phyloP scores from a whole-genome alignment of 2,888 invertebrate genomes.

The Erpobdella octoculata region DNA sequence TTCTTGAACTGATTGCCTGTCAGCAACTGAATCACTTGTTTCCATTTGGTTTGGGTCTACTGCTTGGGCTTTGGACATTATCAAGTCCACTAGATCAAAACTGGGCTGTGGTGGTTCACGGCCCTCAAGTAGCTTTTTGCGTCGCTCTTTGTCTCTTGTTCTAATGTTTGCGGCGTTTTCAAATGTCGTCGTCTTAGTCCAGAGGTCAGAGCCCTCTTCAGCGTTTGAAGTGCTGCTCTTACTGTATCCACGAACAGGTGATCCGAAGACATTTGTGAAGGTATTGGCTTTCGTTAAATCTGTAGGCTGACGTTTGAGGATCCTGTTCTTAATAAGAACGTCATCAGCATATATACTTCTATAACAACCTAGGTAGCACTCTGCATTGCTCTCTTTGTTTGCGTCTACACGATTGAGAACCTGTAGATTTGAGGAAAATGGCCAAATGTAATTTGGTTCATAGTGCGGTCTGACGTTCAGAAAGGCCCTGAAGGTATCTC shows the following conservation, averaged over 20 bases:
- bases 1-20: too few species aligned
- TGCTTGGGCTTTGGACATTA: constrained; percentile 8
- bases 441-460: constrained; percentile 25
- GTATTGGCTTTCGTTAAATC: background rate
- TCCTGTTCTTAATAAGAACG: background rate
- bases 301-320: background rate
- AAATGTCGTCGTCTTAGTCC: background rate
- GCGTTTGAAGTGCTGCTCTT: background rate
- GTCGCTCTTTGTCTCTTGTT: background rate
- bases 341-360: constrained; percentile 21
- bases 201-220: background rate
- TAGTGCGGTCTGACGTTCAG: constrained; percentile 14
- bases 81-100: background rate
- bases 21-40: background rate
- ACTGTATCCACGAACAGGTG: background rate
- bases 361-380: constrained; percentile 5
- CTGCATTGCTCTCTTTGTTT: constrained; percentile 21
- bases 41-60: background rate
- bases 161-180: background rate
- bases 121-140: background rate
- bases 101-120: background rate
- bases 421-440: background rate
- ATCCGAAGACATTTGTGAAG: background rate
- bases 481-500: background rate
- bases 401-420: constrained; percentile 14